Percentiles rank a stretch among this genome's conserved stretches.
Evolutionary conservation across 2,888 invertebrate species (phyloP).

Genomic region (Tenthredo distinguenda): DNA sequence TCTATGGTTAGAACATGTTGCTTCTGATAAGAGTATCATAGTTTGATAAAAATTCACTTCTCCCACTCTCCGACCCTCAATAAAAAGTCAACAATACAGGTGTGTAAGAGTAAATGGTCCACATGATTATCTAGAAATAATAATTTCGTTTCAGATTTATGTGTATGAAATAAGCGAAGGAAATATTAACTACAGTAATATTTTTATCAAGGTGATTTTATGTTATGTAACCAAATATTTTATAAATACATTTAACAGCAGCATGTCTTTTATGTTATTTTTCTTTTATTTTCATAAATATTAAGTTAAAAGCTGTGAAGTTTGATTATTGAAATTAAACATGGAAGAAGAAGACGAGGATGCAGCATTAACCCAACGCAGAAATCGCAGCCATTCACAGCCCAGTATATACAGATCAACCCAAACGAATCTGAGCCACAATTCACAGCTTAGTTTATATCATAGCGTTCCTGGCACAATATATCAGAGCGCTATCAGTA

Average conservation of each 20-base stretch:
- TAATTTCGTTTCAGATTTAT: not conserved
- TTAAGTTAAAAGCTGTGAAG: slow-evolving; percentile 23
- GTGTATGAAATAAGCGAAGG: not conserved
- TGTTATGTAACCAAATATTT: slow-evolving; percentile 12
- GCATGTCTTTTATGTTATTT: slow-evolving; percentile 28
- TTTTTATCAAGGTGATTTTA: not conserved
- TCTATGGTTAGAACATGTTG: not conserved
- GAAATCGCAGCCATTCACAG: slow-evolving; percentile 57
- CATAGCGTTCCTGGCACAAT: slow-evolving; percentile 66
- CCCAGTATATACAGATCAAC: slow-evolving; percentile 65
- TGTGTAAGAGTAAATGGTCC: not conserved
- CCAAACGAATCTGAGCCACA: slow-evolving; percentile 61
- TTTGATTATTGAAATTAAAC: slow-evolving; percentile 56
- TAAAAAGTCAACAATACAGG: not conserved
- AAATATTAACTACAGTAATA: not conserved
- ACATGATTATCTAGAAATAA: not conserved
- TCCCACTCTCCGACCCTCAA: not conserved
- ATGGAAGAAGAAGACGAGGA: slow-evolving; percentile 71
- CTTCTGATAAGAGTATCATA: not conserved
- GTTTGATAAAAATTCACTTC: not conserved
- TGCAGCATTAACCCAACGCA: slow-evolving; percentile 52
- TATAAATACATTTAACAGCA: not conserved
- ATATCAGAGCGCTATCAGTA: slow-evolving; percentile 65
- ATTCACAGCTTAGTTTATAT: slow-evolving; percentile 67
- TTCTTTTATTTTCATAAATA: slow-evolving; percentile 32